Base-by-base conservation (phyloP, 2,113 vertebrate genomes). In the Caloenas nicobarica region DNA sequence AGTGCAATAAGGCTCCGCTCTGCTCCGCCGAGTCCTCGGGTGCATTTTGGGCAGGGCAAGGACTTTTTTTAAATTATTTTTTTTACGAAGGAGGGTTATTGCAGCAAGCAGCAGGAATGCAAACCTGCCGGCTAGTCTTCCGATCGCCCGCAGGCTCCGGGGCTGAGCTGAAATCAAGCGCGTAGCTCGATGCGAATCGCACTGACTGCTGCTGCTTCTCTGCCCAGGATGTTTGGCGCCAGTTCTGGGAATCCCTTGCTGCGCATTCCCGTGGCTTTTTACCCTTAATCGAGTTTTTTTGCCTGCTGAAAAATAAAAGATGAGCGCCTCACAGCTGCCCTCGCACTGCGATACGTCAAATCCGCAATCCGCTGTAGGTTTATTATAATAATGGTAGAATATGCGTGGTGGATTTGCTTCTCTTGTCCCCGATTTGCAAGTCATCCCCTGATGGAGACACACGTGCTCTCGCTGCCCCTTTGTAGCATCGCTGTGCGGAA, bases 401-500 rank as follows among this genome's bases (percentile, higher is more conserved):
- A 11, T 2, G 16, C 0, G 0, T 4, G 23, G 51, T 50, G 54
- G 11, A 12, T 94, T 60, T 73, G 21, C 46, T 78, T 66, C 38
- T 76, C 33, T 79, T 16, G 44, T 46, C 24, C 48, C 23, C 5
- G 24, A 2, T 65, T 72, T 76, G 65, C 48, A 50, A 10, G 24
- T 53, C 42, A 4, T 34, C 54, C 53, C 71, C 36, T 3, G 56
- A 3, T 7, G 58, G 57, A 68, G 24, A 5, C 11, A 4, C 9
- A 4, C 8, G 1, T 1, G 0, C 36, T 42, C 38, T 14, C 31
- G 16, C 66, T 86, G 12, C 14, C 18, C 22, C 17, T 38, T 33
- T 10, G 3, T 2, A 11, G 54, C 3, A 3, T n/a, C 0, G 0
- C 61, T n/a, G 6, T 23, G 28, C 0, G 0, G 40, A 53, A 23